Percentiles rank a stretch among this genome's conserved stretches.
phyloP scores from a whole-genome alignment of 2,888 invertebrate species.

The Tenthredo notha region DNA sequence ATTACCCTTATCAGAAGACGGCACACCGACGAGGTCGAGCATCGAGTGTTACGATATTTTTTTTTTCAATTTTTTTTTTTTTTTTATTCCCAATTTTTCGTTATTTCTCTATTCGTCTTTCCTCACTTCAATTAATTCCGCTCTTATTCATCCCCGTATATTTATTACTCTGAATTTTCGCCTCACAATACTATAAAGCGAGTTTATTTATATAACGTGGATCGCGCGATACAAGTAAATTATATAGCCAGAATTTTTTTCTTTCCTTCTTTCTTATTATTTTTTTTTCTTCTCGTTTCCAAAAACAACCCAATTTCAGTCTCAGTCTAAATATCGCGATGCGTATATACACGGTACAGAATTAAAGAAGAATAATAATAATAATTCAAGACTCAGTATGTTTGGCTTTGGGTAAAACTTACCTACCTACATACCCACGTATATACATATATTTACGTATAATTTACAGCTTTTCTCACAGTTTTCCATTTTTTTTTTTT shows the following conservation, averaged over 20 bases:
- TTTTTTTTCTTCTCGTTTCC: not conserved
- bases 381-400: not conserved
- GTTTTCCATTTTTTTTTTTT: not conserved
- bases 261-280: too few relatives aligned
- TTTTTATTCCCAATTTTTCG: not conserved
- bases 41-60: conserved; percentile 9
- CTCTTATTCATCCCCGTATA: not conserved
- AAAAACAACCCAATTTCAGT: not conserved
- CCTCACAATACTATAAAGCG: not conserved
- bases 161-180: not conserved
- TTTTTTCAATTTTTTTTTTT: not conserved
- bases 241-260: too few relatives aligned
- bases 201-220: not conserved
- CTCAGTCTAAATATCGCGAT: conserved; percentile 4
- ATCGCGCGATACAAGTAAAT: not conserved
- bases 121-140: not conserved
- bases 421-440: too few relatives aligned
- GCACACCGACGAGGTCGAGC: conserved; percentile 61
- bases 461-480: not conserved
- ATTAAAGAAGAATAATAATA: conserved; percentile 13
- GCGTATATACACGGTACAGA: not conserved
- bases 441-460: too few relatives aligned
- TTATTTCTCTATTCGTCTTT: not conserved
- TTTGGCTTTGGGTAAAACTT: not conserved
- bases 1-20: conserved; percentile 75